phyloP scores from a whole-genome alignment of 2,113 vertebrate species.

The Pygoscelis antarcticus region DNA sequence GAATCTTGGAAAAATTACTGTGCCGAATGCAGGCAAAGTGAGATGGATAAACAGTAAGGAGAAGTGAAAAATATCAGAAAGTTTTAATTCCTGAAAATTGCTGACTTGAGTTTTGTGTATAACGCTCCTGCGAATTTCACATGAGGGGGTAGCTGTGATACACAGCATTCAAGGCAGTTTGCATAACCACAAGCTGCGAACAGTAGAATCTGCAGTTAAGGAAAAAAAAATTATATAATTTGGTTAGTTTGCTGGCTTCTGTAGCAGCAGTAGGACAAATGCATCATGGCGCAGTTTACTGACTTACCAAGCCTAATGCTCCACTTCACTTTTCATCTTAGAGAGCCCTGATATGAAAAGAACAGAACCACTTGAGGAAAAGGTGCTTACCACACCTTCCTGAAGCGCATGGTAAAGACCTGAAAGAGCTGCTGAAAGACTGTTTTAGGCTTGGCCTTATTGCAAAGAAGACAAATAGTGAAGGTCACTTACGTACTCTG shows the following conservation, averaged over 20 bases:
- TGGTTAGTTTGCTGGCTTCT: background rate
- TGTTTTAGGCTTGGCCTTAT: background rate
- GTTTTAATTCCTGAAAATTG: background rate
- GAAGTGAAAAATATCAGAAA: background rate
- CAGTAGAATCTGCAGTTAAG: background rate
- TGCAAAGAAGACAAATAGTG: background rate
- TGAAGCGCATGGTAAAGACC: background rate
- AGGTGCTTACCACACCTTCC: background rate
- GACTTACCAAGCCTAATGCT: background rate
- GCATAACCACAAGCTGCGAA: background rate
- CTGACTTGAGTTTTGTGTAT: background rate
- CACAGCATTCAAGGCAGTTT: background rate
- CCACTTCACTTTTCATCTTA: background rate
- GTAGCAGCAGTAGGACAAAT: background rate
- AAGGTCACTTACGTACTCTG: background rate
- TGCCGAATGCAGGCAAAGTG: fast-evolving
- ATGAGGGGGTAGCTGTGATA: background rate
- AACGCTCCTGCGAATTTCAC: background rate
- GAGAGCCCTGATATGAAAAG: background rate
- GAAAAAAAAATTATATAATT: background rate
- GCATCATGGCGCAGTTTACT: background rate
- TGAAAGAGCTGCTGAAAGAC: background rate
- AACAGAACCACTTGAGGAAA: background rate
- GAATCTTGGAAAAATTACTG: background rate
- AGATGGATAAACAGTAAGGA: background rate